Conservation (phyloP, 2,888 invertebrate genomes). For the Troglohyphantes excavatus region DNA sequence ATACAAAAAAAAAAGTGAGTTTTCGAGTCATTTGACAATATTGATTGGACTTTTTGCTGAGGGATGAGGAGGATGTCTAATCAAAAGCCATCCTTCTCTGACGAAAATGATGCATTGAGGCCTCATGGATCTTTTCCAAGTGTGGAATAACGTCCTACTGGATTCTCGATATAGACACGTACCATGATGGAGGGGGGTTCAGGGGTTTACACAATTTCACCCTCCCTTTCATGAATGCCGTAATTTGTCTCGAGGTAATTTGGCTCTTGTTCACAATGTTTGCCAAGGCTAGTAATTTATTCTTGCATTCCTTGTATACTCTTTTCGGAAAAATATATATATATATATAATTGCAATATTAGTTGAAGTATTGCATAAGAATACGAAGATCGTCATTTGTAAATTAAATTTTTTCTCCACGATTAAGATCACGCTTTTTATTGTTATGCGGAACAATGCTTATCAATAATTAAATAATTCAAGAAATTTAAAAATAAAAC, state of each 20-base stretch:
- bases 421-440: too few relatives aligned
- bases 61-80: conserved; percentile 58
- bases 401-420: too few relatives aligned
- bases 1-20: conserved; percentile 61
- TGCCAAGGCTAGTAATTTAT: background rate
- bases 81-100: conserved; percentile 68
- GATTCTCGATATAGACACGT: conserved; percentile 7
- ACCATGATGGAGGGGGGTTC: background rate
- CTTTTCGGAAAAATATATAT: too few relatives aligned
- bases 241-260: conserved; percentile 46
- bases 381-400: too few relatives aligned
- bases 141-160: background rate
- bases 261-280: conserved; percentile 22
- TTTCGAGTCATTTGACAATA: conserved; percentile 69
- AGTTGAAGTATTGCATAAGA: too few relatives aligned
- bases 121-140: conserved; percentile 59
- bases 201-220: background rate
- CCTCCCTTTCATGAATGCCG: background rate
- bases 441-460: too few relatives aligned
- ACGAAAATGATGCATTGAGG: conserved; percentile 68
- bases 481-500: too few relatives aligned
- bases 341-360: too few relatives aligned
- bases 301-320: background rate
- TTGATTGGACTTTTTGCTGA: conserved; percentile 71
- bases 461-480: too few relatives aligned